A percentile compares a stretch with the other conserved stretches of the same genome.
phyloP scores from a whole-genome alignment of 2,888 invertebrate genomes.

The Ptilodon capucinus region DNA sequence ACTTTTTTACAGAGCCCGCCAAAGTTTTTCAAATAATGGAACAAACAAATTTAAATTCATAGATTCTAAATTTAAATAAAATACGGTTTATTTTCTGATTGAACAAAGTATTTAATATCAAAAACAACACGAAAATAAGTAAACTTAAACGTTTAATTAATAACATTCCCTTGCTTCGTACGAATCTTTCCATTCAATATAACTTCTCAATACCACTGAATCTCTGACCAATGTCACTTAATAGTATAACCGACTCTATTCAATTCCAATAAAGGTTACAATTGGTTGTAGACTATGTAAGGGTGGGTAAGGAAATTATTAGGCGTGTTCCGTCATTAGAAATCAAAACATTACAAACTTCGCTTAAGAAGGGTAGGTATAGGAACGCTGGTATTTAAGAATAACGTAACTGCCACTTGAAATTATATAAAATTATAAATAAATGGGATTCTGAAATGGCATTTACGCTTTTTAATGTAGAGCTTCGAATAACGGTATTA shows the following conservation, averaged over 20 bases:
- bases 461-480: too few species aligned
- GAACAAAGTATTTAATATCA: neutral
- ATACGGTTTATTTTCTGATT: too few species aligned
- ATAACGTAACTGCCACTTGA: neutral
- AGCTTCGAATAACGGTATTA: too few species aligned
- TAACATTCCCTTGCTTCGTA: slow-evolving; percentile 46
- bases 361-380: slow-evolving; percentile 37
- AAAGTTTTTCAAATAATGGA: too few species aligned
- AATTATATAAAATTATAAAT: too few species aligned
- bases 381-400: neutral
- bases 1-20: too few species aligned
- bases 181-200: slow-evolving; percentile 54
- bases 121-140: slow-evolving; percentile 16
- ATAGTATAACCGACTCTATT: slow-evolving; percentile 18
- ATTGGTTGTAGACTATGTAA: slow-evolving; percentile 15
- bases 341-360: slow-evolving; percentile 71
- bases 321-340: slow-evolving; percentile 72
- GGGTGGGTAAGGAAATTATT: slow-evolving; percentile 59
- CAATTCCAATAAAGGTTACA: slow-evolving; percentile 8
- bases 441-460: too few species aligned
- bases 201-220: slow-evolving; percentile 53
- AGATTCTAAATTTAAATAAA: too few species aligned
- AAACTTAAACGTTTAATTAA: slow-evolving; percentile 50
- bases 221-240: slow-evolving; percentile 11
- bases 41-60: too few species aligned